phyloP scores from a whole-genome alignment of 2,113 vertebrate species.

The Chaetodon trifascialis region DNA sequence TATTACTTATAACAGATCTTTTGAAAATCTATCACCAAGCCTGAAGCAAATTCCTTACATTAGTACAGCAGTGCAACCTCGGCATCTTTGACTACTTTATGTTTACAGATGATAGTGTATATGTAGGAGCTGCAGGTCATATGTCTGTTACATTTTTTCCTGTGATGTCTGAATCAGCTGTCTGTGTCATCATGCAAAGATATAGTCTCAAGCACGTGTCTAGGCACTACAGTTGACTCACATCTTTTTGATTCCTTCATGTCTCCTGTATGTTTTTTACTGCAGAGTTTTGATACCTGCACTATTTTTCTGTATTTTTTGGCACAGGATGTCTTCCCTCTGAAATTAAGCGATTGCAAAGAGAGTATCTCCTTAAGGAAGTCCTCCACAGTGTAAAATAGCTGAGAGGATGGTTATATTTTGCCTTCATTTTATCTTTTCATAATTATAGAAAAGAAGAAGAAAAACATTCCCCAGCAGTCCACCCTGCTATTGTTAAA shows the following conservation, averaged over 20 bases:
- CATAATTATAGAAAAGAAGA: neutral
- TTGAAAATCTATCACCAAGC: too few species aligned
- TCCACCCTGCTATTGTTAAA: neutral
- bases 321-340: neutral
- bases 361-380: neutral
- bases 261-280: neutral
- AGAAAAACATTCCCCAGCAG: neutral
- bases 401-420: neutral
- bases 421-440: neutral
- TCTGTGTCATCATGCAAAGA: neutral
- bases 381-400: neutral
- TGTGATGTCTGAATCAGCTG: conserved; percentile 9
- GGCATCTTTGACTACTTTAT: neutral
- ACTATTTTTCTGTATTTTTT: neutral
- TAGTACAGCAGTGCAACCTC: too few species aligned
- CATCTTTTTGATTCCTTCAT: neutral
- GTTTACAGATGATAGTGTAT: neutral
- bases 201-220: neutral
- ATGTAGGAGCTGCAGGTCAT: neutral
- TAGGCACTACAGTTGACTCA: conserved; percentile 7
- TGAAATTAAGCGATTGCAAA: neutral
- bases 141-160: conserved; percentile 2
- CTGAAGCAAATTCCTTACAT: too few species aligned
- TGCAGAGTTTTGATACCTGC: neutral
- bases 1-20: too few species aligned